Conservation (phyloP, 1,140 invertebrate genomes). For the Megathymus violae region DNA sequence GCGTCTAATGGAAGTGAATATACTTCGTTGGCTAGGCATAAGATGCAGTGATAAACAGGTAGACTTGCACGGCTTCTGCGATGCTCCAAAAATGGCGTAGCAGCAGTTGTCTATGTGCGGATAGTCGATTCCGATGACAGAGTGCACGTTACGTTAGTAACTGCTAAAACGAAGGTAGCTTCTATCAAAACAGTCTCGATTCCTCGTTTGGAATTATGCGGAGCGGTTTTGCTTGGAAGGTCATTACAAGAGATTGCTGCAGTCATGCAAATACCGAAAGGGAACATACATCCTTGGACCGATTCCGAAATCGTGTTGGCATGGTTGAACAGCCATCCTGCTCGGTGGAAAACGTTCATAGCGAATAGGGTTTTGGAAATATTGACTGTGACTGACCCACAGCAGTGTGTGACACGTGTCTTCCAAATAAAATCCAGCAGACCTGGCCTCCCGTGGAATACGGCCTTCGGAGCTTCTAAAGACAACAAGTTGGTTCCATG, state of each 20-base stretch:
- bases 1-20: not conserved
- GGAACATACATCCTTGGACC: too few relatives aligned
- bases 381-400: too few relatives aligned
- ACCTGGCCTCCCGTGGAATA: conserved; percentile 29
- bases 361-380: too few relatives aligned
- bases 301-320: too few relatives aligned
- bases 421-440: conserved; percentile 36
- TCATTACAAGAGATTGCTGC: conserved; percentile 32
- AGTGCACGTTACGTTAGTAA: conserved; percentile 22
- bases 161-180: conserved; percentile 38
- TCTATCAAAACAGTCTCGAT: conserved; percentile 36
- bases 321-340: too few relatives aligned
- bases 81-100: conserved; percentile 37
- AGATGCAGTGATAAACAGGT: not conserved
- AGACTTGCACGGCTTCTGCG: conserved; percentile 35
- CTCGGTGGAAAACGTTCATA: too few relatives aligned
- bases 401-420: too few relatives aligned
- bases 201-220: conserved; percentile 40
- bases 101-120: conserved; percentile 36
- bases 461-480: not conserved
- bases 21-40: conserved; percentile 27
- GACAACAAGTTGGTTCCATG: conserved; percentile 25
- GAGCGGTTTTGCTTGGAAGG: conserved; percentile 31
- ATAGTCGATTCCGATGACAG: conserved; percentile 1
- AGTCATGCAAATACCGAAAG: too few relatives aligned